Evolutionary conservation across 2,888 invertebrate species (phyloP), one percentile per base, ranked within the genome.

Genomic region (Calliphora vomitoria): DNA sequence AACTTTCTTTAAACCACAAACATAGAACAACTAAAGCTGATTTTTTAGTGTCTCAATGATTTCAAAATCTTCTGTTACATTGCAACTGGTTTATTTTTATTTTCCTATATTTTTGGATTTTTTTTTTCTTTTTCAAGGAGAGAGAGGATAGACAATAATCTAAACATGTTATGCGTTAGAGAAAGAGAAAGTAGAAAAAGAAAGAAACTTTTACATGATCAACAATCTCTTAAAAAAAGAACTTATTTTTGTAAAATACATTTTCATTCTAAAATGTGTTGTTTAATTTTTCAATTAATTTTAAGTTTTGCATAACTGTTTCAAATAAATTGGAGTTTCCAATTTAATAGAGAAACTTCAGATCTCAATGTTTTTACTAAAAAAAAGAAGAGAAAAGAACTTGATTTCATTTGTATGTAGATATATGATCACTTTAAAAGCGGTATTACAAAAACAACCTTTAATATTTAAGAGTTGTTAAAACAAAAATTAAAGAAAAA

Each of bases 111-210:
- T 72, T 71, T 69, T 62, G 31, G 20, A 53, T 64, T 58, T 72
- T 76, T 31, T 81, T 69, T 87, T 85, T 87, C 79, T 78, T 87
- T 87, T 85, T 79, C 82, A 89, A 88, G 88, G 88, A 88, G 89
- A 89, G 89, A 89, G 89, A 89, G 86, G 85, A 89, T 85, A 89
- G 89, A 89, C 89, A 89, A 84, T 88, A 88, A 82, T 69, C 47
- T 75, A 84, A 78, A 68, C 76, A 84, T 81, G 76, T 81, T 62
- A 79, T 82, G 79, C 83, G 66, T 74, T 64, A 71, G 62, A 78
- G 18, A 18, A 25, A 68, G 53, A 68, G 38, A 83, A 74, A 71
- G 35, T 50, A 55, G 50, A 76, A 53, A 78, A n/a, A 85, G 66
- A 60, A 50, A 47, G 72, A 35, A 71, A 62, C 25, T n/a, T 25